Base-by-base conservation (phyloP, 1,140 invertebrate genomes). In the Bombus superbus region DNA sequence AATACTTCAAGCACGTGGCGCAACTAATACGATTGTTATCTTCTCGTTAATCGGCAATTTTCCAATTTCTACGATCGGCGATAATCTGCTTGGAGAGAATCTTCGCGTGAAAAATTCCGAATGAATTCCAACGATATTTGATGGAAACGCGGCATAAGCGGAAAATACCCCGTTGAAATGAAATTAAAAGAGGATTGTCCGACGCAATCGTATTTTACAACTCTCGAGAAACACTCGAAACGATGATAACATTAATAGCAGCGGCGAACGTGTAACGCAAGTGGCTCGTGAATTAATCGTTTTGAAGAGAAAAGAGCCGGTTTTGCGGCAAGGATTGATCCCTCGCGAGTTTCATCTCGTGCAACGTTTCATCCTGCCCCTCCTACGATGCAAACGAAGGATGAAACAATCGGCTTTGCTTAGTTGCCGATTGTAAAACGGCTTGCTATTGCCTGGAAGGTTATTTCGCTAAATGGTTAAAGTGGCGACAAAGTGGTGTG, bases 281-380 rank as follows among this genome's bases (percentile, higher is more conserved):
- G 75, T 78, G 75, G 38, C 28, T 42, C 40, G 28, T 66, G 75
- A 64, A 66, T 66, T 62, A 78, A 78, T 78, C 75, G 75, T 64
- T 44, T 11, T 8, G n/a, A 9, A 40, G 57, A 78, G 64, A 28
- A 78, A 64, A 64, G 75, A 64, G 59, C 28, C 32, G 38, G 38
- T 40, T 78, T 22, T 32, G n/a, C 8, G 28, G 47, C 32, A 78
- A 78, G 75, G 38, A 66, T 78, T 64, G 75, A 62, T 78, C 57
- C 57, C 42, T 66, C 9, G 13, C 75, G 57, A n/a, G 38, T 47
- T 47, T 47, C 18, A 44, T 47, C 18, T 22, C 11, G 42, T 1
- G 4, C 35, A 35, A 47, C 73, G 13, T 40, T 66, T 42, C 28
- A 42, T 78, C 59, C 22, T 44, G 35, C 59, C 62, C 59, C 15